Conservation (phyloP, 2,888 invertebrate species). For the Crocallis elinguaria region DNA sequence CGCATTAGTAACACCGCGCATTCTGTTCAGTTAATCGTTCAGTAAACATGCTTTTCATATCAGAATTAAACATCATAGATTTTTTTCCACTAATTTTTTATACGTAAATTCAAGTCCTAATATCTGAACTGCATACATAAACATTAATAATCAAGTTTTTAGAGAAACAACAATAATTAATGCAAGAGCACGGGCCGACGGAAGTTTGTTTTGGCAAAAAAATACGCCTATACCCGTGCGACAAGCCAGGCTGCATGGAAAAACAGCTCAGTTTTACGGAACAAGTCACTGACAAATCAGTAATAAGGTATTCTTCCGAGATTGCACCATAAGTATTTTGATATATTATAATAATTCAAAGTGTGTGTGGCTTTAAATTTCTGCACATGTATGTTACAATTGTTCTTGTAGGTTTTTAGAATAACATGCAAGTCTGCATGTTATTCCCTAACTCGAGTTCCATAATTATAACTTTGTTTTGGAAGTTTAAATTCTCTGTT, state of each 20-base stretch:
- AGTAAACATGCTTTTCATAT: no score
- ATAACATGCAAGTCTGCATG: neutral
- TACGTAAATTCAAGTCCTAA: neutral
- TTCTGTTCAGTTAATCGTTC: no score
- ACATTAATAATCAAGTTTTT: constrained; percentile 34
- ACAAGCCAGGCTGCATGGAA: constrained; percentile 5
- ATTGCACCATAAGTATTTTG: neutral
- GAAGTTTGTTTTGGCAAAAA: constrained; percentile 70
- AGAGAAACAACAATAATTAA: constrained; percentile 47
- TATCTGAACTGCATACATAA: neutral
- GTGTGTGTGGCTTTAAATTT: neutral
- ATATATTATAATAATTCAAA: neutral
- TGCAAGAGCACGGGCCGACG: constrained; percentile 68
- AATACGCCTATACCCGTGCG: constrained; percentile 70
- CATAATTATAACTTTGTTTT: no score
- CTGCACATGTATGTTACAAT: neutral
- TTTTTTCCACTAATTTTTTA: no score
- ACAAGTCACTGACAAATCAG: neutral
- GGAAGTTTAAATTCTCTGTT: neutral
- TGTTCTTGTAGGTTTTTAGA: neutral
- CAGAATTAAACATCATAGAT: no score
- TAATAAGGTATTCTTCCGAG: neutral
- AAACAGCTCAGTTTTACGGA: constrained; percentile 1
- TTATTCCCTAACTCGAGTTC: no score
- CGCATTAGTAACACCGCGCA: no score